Percentiles rank a stretch among this genome's conserved stretches.
Conservation (phyloP, 2,797 vertebrate genomes). For the Ambastaia sidthimunki region DNA sequence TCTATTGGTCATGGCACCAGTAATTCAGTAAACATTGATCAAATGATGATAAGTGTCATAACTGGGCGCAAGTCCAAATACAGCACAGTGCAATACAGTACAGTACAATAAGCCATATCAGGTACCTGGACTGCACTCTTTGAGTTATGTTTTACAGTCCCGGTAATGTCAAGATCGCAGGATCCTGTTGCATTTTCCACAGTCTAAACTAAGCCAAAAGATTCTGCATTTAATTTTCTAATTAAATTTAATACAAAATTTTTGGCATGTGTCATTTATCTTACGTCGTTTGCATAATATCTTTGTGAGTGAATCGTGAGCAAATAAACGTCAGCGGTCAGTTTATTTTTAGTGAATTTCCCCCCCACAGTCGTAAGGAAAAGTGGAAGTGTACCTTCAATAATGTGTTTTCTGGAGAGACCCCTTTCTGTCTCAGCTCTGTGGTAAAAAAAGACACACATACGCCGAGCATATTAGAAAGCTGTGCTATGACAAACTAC, state of each 20-base stretch:
- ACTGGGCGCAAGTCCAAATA: background rate
- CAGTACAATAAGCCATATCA: background rate
- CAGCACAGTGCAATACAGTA: background rate
- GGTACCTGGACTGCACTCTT: too few species aligned
- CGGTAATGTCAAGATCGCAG: background rate
- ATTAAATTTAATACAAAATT: background rate
- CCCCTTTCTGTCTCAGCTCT: conserved; percentile 57
- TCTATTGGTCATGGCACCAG: background rate
- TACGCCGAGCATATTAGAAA: conserved; percentile 22
- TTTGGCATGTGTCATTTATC: background rate
- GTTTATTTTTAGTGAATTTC: background rate
- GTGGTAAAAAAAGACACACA: conserved; percentile 31
- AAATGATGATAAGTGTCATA: background rate
- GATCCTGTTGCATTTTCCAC: background rate
- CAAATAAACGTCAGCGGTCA: background rate
- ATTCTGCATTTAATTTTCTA: background rate
- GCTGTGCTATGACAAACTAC: background rate
- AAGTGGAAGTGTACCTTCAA: conserved; percentile 46
- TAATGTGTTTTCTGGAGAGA: conserved; percentile 60
- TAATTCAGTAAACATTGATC: background rate
- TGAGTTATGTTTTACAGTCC: background rate
- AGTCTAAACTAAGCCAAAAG: background rate
- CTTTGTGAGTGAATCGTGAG: background rate
- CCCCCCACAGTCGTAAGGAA: background rate
- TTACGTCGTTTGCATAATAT: background rate